phyloP scores from a whole-genome alignment of 2,113 vertebrate species.

The Pachyramphus minor region DNA sequence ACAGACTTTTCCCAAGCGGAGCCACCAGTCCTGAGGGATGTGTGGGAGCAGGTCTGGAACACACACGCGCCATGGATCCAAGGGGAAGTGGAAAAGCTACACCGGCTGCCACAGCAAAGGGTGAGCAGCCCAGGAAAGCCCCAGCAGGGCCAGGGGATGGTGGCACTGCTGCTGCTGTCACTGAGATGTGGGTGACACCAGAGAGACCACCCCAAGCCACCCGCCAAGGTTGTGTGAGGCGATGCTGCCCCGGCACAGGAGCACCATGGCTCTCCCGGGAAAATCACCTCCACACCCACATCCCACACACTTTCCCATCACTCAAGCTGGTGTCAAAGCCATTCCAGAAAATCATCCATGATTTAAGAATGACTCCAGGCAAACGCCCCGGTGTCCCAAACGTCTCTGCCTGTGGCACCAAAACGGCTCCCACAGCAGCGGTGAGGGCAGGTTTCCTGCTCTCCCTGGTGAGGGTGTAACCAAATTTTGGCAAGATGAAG shows the following conservation, averaged over 20 bases:
- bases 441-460: background rate
- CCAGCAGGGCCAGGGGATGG: rapidly evolving
- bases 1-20: background rate
- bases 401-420: background rate
- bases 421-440: rapidly evolving
- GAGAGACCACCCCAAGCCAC: background rate
- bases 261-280: background rate
- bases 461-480: rapidly evolving
- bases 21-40: background rate
- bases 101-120: background rate
- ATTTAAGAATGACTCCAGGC: background rate
- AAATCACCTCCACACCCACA: background rate
- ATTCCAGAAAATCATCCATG: background rate
- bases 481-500: background rate
- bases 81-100: background rate
- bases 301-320: background rate
- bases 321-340: background rate
- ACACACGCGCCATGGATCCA: rapidly evolving
- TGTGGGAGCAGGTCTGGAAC: background rate
- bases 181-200: rapidly evolving
- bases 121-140: background rate
- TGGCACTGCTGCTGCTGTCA: background rate
- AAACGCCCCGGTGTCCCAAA: rapidly evolving
- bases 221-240: rapidly evolving
- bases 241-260: background rate